Evolutionary conservation across 2,113 vertebrate genomes (phyloP).

Genomic region (Todiramphus chloris): DNA sequence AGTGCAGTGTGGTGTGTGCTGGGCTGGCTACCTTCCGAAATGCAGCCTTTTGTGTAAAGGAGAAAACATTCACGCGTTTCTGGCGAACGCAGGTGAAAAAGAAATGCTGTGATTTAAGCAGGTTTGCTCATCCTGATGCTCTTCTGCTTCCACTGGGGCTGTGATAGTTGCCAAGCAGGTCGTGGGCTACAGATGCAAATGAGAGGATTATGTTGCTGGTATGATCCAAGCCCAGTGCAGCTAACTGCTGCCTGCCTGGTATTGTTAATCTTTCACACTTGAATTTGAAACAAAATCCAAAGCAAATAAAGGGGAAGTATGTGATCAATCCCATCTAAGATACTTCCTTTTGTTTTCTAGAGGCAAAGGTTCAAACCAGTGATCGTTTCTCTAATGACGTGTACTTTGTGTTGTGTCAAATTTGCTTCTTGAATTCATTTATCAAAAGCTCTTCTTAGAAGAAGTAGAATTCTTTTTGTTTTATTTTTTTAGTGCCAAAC

Average conservation of each 20-base stretch:
- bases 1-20: background rate
- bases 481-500: background rate
- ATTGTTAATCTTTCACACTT: background rate
- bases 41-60: background rate
- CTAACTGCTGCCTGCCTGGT: accelerated
- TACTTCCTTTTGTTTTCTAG: background rate
- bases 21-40: background rate
- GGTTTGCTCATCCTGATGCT: background rate
- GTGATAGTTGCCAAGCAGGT: background rate
- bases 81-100: background rate
- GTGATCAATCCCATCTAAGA: background rate
- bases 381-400: background rate
- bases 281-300: background rate
- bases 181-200: background rate
- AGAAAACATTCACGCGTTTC: background rate
- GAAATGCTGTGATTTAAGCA: background rate
- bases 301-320: background rate
- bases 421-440: background rate
- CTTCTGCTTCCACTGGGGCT: background rate
- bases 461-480: background rate
- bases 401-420: background rate
- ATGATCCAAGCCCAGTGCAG: accelerated
- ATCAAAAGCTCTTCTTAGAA: background rate
- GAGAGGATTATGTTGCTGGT: background rate
- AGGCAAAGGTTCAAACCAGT: background rate